Evolutionary conservation across 2,113 vertebrate genomes (phyloP).

Genomic region (Clarias macrocephalus): DNA sequence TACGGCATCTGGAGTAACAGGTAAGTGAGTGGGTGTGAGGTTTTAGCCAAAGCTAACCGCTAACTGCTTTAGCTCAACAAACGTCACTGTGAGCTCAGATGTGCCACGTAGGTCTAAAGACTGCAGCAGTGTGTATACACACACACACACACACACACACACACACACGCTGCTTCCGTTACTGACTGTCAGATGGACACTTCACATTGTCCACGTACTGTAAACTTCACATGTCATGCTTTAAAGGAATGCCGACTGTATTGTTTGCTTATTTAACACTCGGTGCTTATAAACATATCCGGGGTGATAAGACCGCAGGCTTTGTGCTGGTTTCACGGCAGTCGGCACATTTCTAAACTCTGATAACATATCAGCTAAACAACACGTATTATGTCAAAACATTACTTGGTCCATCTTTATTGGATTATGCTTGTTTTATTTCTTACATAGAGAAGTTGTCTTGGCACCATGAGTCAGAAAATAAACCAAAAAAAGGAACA

Average conservation of each 20-base stretch:
- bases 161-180: background rate
- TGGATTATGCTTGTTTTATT: background rate
- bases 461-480: background rate
- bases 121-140: background rate
- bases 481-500: background rate
- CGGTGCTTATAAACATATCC: background rate
- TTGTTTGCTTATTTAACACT: background rate
- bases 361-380: background rate
- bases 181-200: background rate
- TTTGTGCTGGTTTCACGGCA: background rate
- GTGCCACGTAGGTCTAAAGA: conserved; percentile 73
- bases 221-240: background rate
- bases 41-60: background rate
- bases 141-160: too few species aligned
- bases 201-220: background rate
- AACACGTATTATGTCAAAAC: background rate
- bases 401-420: too few species aligned
- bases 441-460: background rate
- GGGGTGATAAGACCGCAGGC: background rate
- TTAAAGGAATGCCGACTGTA: background rate
- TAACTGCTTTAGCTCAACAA: background rate
- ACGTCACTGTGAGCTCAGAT: conserved; percentile 47
- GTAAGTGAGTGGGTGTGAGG: conserved; percentile 67
- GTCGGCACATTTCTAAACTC: background rate
- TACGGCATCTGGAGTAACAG: conserved; percentile 99